phyloP scores from a whole-genome alignment of 2,113 vertebrate species.

The Oreochromis aureus region DNA sequence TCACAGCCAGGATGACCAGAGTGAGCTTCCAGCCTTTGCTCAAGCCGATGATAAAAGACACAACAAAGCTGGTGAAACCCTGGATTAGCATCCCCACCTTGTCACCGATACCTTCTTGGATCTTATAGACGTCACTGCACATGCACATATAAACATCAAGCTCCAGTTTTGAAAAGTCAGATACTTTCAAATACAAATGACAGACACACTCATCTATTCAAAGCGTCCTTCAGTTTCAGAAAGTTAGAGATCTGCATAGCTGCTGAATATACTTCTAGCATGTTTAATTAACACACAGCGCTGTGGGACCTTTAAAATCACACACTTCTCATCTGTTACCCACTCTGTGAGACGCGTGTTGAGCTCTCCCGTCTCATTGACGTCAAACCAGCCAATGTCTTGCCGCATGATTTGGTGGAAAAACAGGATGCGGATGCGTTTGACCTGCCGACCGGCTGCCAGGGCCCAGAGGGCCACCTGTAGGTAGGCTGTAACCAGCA shows the following conservation, averaged over 20 bases:
- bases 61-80: slow-evolving; percentile 76
- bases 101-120: slow-evolving; percentile 94
- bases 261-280: neutral
- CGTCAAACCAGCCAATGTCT: slow-evolving; percentile 95
- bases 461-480: slow-evolving; percentile 90
- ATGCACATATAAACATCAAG: neutral
- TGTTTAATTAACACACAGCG: neutral
- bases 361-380: slow-evolving; percentile 85
- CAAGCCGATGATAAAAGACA: slow-evolving; percentile 86
- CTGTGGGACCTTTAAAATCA: neutral
- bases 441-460: slow-evolving; percentile 85
- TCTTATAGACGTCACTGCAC: slow-evolving; percentile 89
- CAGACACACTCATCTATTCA: neutral
- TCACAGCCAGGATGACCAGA: slow-evolving; percentile 90
- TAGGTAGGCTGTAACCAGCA: slow-evolving; percentile 83
- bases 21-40: slow-evolving; percentile 92
- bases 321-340: slow-evolving; percentile 42
- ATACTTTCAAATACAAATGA: neutral
- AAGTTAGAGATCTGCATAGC: neutral
- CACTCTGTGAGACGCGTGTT: slow-evolving; percentile 93
- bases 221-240: neutral
- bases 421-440: slow-evolving; percentile 81
- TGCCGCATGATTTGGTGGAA: slow-evolving; percentile 91
- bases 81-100: slow-evolving; percentile 87
- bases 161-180: neutral